Evolutionary conservation across 2,113 vertebrate species (phyloP).

Genomic region (Halichoeres trimaculatus): DNA sequence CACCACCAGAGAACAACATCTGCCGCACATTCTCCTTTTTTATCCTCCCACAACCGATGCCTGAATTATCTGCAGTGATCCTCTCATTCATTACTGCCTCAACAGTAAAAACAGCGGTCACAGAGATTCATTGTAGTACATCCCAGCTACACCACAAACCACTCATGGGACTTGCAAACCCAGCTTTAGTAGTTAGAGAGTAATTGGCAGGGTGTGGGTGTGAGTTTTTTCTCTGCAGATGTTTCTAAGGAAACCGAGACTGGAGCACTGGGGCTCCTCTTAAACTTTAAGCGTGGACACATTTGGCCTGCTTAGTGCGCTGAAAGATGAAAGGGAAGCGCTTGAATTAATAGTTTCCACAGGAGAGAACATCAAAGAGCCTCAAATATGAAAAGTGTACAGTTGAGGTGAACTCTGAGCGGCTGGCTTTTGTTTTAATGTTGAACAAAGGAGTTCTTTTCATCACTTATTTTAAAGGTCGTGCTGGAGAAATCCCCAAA

Average conservation of each 20-base stretch:
- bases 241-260: constrained; percentile 20
- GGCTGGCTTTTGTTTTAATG: constrained; percentile 55
- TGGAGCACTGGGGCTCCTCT: constrained; percentile 29
- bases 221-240: constrained; percentile 20
- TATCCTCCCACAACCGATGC: constrained; percentile 13
- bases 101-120: not conserved
- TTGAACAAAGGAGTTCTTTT: constrained; percentile 31
- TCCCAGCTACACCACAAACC: constrained; percentile 5
- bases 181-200: constrained; percentile 1
- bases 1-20: constrained; percentile 18
- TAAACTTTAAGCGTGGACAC: constrained; percentile 56
- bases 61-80: not conserved
- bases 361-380: constrained; percentile 68
- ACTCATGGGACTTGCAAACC: constrained; percentile 15
- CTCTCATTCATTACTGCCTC: not conserved
- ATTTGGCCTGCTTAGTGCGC: constrained; percentile 51
- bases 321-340: constrained; percentile 56
- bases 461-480: constrained; percentile 17
- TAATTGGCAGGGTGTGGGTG: constrained; percentile 33
- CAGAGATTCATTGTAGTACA: constrained; percentile 10
- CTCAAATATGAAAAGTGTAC: constrained; percentile 51
- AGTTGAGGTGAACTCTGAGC: constrained; percentile 34
- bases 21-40: constrained; percentile 12
- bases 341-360: constrained; percentile 64
- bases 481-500: not conserved